Percentiles rank a stretch among this genome's conserved stretches.
phyloP scores from a whole-genome alignment of 2,113 vertebrate genomes.

The Vulpes vulpes region DNA sequence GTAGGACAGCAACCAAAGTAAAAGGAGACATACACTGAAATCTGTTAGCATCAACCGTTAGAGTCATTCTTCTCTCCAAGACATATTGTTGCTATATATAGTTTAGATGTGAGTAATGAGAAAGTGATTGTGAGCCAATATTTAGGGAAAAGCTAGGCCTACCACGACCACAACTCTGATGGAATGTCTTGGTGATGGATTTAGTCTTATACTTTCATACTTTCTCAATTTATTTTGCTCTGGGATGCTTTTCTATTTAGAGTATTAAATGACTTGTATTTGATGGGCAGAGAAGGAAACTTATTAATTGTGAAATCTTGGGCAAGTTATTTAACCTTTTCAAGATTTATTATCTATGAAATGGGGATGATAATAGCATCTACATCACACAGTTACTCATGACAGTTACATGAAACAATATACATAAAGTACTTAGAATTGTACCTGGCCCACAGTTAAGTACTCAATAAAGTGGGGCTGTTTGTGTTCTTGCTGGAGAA shows the following conservation, averaged over 20 bases:
- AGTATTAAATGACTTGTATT: slow-evolving; percentile 66
- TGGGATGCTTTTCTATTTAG: slow-evolving; percentile 73
- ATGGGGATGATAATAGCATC: slow-evolving; percentile 68
- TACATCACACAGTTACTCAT: background rate
- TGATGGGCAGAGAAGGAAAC: slow-evolving; percentile 66
- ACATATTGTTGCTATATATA: slow-evolving; percentile 76
- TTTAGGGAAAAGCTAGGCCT: slow-evolving; percentile 68
- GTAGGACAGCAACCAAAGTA: slow-evolving; percentile 41
- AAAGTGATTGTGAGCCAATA: slow-evolving; percentile 67
- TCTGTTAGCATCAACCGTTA: slow-evolving; percentile 50
- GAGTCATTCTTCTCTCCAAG: slow-evolving; percentile 66
- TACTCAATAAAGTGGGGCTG: background rate
- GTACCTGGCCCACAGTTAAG: background rate
- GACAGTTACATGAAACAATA: slow-evolving; percentile 29
- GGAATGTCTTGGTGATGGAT: slow-evolving; percentile 76
- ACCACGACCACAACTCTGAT: slow-evolving; percentile 63
- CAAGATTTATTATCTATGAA: slow-evolving; percentile 70
- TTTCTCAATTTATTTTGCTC: slow-evolving; percentile 76
- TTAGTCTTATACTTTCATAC: slow-evolving; percentile 52
- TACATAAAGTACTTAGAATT: background rate
- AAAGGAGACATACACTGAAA: slow-evolving; percentile 44
- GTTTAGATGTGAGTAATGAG: slow-evolving; percentile 78
- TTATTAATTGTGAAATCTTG: slow-evolving; percentile 71
- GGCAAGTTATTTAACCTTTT: slow-evolving; percentile 59
- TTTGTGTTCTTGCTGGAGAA: slow-evolving; percentile 41